Percentiles rank a stretch among this genome's conserved stretches.
Conservation (phyloP, 2,113 vertebrate species). For the Pagrus major region DNA sequence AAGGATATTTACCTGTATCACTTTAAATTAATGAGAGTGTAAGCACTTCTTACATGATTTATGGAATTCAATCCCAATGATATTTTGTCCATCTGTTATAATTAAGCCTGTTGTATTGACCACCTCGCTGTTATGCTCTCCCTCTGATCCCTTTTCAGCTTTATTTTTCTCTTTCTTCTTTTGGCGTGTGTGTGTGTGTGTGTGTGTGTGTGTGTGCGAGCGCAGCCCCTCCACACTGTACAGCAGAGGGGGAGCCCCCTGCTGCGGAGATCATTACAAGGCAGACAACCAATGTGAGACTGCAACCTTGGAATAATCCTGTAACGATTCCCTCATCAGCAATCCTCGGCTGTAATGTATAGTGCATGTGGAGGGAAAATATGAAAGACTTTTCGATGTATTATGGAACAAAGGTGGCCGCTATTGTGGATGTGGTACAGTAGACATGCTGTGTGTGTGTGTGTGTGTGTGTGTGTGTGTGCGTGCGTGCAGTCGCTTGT, state of each 20-base stretch:
- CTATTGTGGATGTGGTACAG: conserved; percentile 45
- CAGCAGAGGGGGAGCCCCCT: neutral
- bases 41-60: conserved; percentile 58
- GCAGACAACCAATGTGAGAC: conserved; percentile 39
- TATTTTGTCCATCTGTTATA: conserved; percentile 58
- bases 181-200: conserved; percentile 4
- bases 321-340: conserved; percentile 58
- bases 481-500: neutral
- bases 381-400: conserved; percentile 56
- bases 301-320: conserved; percentile 62
- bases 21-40: conserved; percentile 64
- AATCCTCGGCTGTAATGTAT: conserved; percentile 64
- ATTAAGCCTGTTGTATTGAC: conserved; percentile 52
- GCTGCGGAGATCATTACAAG: conserved; percentile 26
- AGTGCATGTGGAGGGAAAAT: conserved; percentile 53
- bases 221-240: neutral
- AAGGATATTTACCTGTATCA: conserved; percentile 65
- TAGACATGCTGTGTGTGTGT: conserved; percentile 7
- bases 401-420: conserved; percentile 71
- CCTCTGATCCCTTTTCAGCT: conserved; percentile 14
- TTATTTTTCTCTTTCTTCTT: conserved; percentile 21
- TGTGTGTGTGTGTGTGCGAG: too few species aligned
- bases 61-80: conserved; percentile 55
- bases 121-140: conserved; percentile 1
- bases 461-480: conserved; percentile 2